These are phyloP conservation scores for Ceratosolen fusciceps DNA, from an alignment of 1,140 invertebrate species.

Conservation along the genomic window DNA sequence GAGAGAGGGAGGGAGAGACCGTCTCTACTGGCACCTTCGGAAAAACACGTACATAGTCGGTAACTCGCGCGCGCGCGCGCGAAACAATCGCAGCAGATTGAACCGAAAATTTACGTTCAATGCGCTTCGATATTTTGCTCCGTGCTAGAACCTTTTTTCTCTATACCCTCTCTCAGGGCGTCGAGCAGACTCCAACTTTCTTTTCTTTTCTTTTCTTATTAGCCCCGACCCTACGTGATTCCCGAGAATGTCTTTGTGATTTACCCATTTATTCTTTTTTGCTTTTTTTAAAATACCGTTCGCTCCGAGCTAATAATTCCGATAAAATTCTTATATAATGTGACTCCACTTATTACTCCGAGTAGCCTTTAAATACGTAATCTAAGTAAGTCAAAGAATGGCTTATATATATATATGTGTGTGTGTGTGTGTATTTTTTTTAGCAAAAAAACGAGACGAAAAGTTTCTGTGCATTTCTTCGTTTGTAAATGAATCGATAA, in stretches of 20 bases:
- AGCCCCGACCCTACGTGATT: constrained; percentile 6
- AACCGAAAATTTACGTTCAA: constrained; percentile 47
- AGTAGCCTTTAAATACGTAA: too few species aligned
- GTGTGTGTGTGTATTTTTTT: too few species aligned
- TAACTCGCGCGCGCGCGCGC: constrained; percentile 21
- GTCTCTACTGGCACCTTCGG: too few species aligned
- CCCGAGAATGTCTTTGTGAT: neutral
- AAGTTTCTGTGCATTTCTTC: too few species aligned
- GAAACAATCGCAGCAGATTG: constrained; percentile 47
- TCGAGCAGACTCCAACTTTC: too few species aligned
- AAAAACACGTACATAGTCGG: neutral
- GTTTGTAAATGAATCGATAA: too few species aligned
- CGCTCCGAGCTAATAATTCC: neutral
- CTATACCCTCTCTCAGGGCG: neutral
- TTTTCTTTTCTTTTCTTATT: neutral
- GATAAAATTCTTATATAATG: neutral
- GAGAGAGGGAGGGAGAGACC: too few species aligned
- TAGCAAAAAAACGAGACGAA: too few species aligned
- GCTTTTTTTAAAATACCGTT: neutral
- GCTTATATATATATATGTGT: too few species aligned
- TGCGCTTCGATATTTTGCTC: constrained; percentile 22
- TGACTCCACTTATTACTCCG: too few species aligned
- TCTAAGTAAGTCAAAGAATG: too few species aligned
- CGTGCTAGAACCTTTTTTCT: constrained; percentile 11
- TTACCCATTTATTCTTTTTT: neutral